These are phyloP conservation scores for Heliconius aoede DNA, from an alignment of 2,888 invertebrate species.

Conservation along the genomic window DNA sequence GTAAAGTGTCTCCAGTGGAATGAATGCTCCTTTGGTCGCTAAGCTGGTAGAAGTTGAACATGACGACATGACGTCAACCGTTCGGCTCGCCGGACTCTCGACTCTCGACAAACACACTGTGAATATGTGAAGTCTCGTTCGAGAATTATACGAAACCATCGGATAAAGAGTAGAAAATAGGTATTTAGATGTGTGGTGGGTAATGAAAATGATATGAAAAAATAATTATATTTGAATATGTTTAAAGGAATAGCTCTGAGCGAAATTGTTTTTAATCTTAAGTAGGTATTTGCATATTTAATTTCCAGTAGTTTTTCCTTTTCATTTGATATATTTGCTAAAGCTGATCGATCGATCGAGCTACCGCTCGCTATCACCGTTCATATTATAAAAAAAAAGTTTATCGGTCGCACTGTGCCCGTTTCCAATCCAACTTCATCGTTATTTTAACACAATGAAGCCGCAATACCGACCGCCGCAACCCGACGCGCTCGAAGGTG, in stretches of 20 bases:
- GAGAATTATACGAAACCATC: slow-evolving; percentile 68
- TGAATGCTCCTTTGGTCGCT: slow-evolving; percentile 40
- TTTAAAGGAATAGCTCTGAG: background rate
- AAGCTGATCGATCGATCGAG: no score
- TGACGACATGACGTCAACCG: slow-evolving; percentile 80
- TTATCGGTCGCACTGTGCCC: slow-evolving; percentile 69
- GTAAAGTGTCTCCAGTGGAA: slow-evolving; percentile 52
- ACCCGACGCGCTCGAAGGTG: slow-evolving; percentile 82
- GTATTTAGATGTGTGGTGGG: background rate
- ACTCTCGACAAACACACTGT: slow-evolving; percentile 77
- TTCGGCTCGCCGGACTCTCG: slow-evolving; percentile 81
- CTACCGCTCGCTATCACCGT: slow-evolving; percentile 22
- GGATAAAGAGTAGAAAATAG: slow-evolving; percentile 58
- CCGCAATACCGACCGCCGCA: slow-evolving; percentile 84
- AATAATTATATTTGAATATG: no score
- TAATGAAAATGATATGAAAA: background rate
- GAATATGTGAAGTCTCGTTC: slow-evolving; percentile 71
- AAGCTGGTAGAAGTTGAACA: slow-evolving; percentile 70
- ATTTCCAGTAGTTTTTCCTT: background rate
- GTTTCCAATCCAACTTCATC: slow-evolving; percentile 75
- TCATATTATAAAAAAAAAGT: slow-evolving; percentile 53
- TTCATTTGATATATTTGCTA: background rate
- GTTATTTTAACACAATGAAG: slow-evolving; percentile 82
- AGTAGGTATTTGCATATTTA: background rate
- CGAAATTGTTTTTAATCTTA: background rate